Evolutionary conservation across 1,140 invertebrate species (phyloP).

Genomic region (Cotesia glomerata): DNA sequence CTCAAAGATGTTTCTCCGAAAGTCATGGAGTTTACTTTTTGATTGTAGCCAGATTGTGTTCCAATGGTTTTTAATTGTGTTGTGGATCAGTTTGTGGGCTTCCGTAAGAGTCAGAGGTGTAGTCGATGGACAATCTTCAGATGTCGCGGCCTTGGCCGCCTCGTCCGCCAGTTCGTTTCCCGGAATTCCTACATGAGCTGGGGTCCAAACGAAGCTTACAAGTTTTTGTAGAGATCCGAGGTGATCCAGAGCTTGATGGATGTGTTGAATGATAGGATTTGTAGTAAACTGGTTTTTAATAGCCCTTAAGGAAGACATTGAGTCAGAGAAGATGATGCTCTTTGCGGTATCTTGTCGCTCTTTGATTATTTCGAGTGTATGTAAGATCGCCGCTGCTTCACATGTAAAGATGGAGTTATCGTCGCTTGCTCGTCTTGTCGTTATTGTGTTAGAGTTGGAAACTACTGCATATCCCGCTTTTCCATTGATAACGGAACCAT

Average conservation of each 20-base stretch:
- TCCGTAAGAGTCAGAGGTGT: neutral
- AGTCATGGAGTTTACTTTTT: neutral
- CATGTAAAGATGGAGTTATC: slow-evolving; percentile 11
- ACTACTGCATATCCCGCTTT: slow-evolving; percentile 5
- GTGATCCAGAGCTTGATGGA: neutral
- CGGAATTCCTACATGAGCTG: slow-evolving; percentile 7
- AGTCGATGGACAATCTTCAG: neutral
- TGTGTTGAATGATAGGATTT: neutral
- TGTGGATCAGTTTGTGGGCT: neutral
- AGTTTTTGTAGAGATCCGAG: neutral
- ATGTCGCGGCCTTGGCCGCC: slow-evolving; percentile 10
- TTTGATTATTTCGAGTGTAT: neutral
- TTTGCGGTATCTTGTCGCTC: neutral
- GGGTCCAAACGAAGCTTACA: slow-evolving; percentile 7
- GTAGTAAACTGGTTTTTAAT: neutral
- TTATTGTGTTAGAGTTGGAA: neutral
- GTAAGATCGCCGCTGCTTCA: slow-evolving; percentile 1
- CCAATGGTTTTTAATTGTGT: neutral
- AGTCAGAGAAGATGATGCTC: slow-evolving; percentile 12
- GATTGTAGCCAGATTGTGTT: neutral
- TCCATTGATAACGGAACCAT: slow-evolving; percentile 10
- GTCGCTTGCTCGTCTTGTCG: neutral
- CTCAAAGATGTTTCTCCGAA: neutral
- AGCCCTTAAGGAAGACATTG: neutral
- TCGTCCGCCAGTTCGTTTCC: slow-evolving; percentile 14